Base-by-base conservation (phyloP, 2,113 vertebrate genomes). In the Caretta caretta region DNA sequence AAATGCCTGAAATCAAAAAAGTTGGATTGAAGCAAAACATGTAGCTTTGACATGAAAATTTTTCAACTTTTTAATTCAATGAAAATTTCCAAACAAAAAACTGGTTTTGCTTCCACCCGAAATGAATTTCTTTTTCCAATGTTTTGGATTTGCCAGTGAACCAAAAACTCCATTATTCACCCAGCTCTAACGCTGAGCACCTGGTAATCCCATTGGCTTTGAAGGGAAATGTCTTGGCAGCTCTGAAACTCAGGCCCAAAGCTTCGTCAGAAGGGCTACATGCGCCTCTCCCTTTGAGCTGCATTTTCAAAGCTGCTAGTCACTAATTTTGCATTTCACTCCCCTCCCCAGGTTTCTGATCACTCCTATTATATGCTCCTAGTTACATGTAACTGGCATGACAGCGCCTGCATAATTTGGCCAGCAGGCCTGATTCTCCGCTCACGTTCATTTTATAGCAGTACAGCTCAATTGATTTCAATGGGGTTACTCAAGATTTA, bases 251-350 rank as follows among this genome's bases (percentile, higher is more conserved):
- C 38, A 10, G 2, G 11, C 13, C 31, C 42, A 54, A 29, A 85
- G 65, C 12, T 4, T 35, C 76, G 19, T 12, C n/a, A 31, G 42
- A 59, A 79, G 48, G 85, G 1, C 0, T 27, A 0, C 6, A 5
- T 0, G 1, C 4, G 46, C n/a, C 80, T 84, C 48, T 11, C 80
- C 38, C 78, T 50, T 31, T 50, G 14, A 76, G 80, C 42, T 92
- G 76, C 8, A 5, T 1, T n/a, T 76, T 29, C 46, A 72, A 42
- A 1, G 10, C 25, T 79, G 6, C 9, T 0, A 11, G 10, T 2
- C 0, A 2, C 19, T 62, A 72, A 4, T 12, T 89, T 1, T 1
- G 46, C 0, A 0, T 4, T 75, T 85, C 4, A 6, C 83, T 4
- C 38, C 24, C 42, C 50, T 38, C 31, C 46, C n/a, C 84, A 10